Evolutionary conservation across 2,113 vertebrate species (phyloP).

Genomic region (Planiliza haematocheilus): DNA sequence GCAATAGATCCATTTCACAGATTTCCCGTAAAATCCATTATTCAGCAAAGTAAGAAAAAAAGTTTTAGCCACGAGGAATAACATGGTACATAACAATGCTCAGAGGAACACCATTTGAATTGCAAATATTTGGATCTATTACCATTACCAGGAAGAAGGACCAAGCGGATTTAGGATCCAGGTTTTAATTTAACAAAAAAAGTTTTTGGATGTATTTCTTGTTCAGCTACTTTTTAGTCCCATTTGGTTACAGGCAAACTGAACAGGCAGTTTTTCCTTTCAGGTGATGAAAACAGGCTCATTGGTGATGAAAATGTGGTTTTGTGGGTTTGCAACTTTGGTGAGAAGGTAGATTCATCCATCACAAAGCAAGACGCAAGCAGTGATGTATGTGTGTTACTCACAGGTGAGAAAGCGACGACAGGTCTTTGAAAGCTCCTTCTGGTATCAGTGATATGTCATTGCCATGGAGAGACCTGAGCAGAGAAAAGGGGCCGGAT

Average conservation of each 20-base stretch:
- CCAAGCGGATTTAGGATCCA: neutral
- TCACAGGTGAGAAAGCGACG: constrained; percentile 96
- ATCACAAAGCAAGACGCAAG: constrained; percentile 7
- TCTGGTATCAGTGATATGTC: constrained; percentile 96
- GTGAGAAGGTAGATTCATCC: constrained; percentile 19
- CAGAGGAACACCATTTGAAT: neutral
- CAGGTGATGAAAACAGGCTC: neutral
- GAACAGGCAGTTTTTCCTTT: constrained; percentile 13
- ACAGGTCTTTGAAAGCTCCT: constrained; percentile 95
- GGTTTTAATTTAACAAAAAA: neutral
- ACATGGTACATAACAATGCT: neutral
- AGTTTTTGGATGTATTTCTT: constrained; percentile 1
- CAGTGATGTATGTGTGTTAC: constrained; percentile 71
- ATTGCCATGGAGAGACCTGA: constrained; percentile 97
- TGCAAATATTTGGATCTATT: neutral
- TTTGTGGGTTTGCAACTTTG: constrained; percentile 21
- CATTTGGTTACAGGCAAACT: neutral
- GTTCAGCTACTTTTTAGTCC: neutral
- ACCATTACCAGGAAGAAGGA: no score
- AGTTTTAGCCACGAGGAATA: neutral
- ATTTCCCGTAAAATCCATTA: neutral
- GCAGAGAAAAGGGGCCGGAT: constrained; percentile 13
- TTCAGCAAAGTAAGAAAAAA: constrained; percentile 1
- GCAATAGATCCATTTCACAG: neutral
- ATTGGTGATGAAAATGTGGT: constrained; percentile 22